Percentiles rank a stretch among this genome's conserved stretches.
Conservation (phyloP, 2,888 invertebrate genomes). For the Xestia ashworthii region DNA sequence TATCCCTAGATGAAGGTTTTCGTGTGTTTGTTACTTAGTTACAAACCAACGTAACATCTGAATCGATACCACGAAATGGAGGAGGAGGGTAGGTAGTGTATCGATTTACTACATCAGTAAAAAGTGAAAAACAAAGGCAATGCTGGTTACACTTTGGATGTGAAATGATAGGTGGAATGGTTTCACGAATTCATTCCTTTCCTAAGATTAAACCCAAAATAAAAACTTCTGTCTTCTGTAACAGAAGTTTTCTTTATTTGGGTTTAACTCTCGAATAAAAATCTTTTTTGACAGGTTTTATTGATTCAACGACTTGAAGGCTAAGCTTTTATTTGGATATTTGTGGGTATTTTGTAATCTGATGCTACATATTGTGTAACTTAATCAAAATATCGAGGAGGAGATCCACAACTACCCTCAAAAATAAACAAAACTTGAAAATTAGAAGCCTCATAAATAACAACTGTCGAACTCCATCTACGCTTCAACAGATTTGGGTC, state of each 20-base stretch:
- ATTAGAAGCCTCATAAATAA: slow-evolving; percentile 8
- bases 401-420: background rate
- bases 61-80: slow-evolving; percentile 21
- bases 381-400: background rate
- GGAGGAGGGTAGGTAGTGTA: background rate
- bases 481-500: slow-evolving; percentile 16
- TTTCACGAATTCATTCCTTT: background rate
- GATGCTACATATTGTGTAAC: no score
- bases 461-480: slow-evolving; percentile 27
- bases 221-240: no score
- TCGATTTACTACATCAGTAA: background rate
- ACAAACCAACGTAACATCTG: background rate
- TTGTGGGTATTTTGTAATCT: background rate
- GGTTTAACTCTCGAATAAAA: no score
- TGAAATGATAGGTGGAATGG: background rate
- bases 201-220: no score
- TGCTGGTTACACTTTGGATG: no score
- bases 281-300: background rate
- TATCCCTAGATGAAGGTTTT: slow-evolving; percentile 6
- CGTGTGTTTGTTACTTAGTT: background rate
- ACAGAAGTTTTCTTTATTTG: no score
- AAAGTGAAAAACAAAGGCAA: background rate
- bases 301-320: background rate
- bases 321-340: background rate
- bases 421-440: background rate